phyloP scores from a whole-genome alignment of 1,140 invertebrate species.

The Popillia japonica region DNA sequence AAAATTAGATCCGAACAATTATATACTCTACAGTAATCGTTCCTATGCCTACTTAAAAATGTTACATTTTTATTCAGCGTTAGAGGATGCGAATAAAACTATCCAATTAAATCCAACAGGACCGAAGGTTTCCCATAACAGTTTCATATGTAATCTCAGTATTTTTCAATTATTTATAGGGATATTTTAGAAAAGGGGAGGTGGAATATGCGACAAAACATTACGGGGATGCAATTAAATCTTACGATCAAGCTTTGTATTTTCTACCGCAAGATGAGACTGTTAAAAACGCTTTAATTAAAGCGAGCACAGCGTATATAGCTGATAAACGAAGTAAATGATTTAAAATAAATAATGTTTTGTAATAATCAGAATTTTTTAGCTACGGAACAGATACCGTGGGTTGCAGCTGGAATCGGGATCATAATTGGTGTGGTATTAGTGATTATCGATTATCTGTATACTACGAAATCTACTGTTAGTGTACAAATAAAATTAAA shows the following conservation, averaged over 20 bases:
- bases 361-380: neutral
- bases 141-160: neutral
- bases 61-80: slow-evolving; percentile 77
- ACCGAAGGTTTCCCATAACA: slow-evolving; percentile 71
- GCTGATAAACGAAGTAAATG: slow-evolving; percentile 4
- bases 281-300: slow-evolving; percentile 71
- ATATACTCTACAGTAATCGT: slow-evolving; percentile 79
- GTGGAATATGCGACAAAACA: slow-evolving; percentile 75
- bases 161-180: slow-evolving; percentile 64
- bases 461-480: slow-evolving; percentile 75
- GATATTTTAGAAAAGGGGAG: slow-evolving; percentile 82
- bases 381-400: slow-evolving; percentile 70
- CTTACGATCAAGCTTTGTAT: slow-evolving; percentile 73
- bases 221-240: slow-evolving; percentile 74
- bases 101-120: slow-evolving; percentile 79
- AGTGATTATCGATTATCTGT: slow-evolving; percentile 74
- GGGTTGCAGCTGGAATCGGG: slow-evolving; percentile 78
- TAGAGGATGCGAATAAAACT: slow-evolving; percentile 80
- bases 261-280: slow-evolving; percentile 74
- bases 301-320: slow-evolving; percentile 55
- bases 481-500: slow-evolving; percentile 54
- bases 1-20: slow-evolving; percentile 76
- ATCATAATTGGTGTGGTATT: slow-evolving; percentile 75
- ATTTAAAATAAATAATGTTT: neutral
- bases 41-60: slow-evolving; percentile 81